Conservation (phyloP, 2,113 vertebrate genomes). For the Xyliphius kryptos region DNA sequence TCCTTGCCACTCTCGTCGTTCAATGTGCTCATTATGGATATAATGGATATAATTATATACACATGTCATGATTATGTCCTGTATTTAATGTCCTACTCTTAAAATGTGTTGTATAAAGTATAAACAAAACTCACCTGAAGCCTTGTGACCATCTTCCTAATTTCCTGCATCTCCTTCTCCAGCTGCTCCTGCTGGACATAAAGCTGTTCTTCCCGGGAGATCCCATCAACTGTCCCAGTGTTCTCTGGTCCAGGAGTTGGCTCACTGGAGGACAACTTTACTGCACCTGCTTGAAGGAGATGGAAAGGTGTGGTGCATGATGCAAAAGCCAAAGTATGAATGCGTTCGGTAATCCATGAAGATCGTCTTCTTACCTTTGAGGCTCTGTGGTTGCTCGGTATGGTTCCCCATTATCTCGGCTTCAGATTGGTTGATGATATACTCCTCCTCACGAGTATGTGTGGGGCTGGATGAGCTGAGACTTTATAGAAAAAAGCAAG, state of each 20-base stretch:
- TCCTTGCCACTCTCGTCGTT: too few relatives aligned
- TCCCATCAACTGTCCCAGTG: constrained; percentile 63
- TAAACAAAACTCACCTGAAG: constrained; percentile 77
- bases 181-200: constrained; percentile 89
- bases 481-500: constrained; percentile 73
- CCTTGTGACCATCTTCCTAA: constrained; percentile 91
- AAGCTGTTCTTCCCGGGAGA: constrained; percentile 90
- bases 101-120: too few relatives aligned
- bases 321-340: background rate
- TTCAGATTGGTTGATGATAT: constrained; percentile 61
- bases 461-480: constrained; percentile 87
- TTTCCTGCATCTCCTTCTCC: constrained; percentile 95
- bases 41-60: too few relatives aligned
- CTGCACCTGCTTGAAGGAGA: constrained; percentile 39
- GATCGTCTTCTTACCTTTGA: constrained; percentile 65
- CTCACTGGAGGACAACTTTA: constrained; percentile 65
- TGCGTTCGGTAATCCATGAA: too few relatives aligned
- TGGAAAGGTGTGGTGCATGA: constrained; percentile 41
- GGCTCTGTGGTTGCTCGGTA: constrained; percentile 72
- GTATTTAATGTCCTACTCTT: too few relatives aligned
- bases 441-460: constrained; percentile 75
- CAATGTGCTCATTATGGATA: too few relatives aligned
- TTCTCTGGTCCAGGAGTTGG: constrained; percentile 62
- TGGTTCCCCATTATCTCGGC: constrained; percentile 67
- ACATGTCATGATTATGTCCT: too few relatives aligned